Conservation (phyloP, 2,888 invertebrate species). For the Hetaerina titia region DNA sequence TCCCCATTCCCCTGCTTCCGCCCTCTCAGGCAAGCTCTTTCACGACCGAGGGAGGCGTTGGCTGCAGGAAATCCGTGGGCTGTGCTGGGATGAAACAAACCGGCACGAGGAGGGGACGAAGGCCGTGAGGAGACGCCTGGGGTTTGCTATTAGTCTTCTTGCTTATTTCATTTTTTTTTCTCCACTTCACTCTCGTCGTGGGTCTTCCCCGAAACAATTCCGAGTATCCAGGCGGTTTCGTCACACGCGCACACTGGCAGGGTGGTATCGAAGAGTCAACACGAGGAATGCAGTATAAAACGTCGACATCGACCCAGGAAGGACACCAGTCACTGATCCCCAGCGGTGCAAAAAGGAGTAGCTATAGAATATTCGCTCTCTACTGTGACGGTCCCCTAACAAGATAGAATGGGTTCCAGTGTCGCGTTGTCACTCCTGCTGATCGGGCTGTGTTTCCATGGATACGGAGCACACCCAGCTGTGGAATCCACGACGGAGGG, state of each 20-base stretch:
- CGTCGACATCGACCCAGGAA: not conserved
- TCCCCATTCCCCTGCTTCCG: not conserved
- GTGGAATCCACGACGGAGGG: not conserved
- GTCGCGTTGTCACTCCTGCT: not conserved
- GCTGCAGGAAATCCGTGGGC: constrained; percentile 43
- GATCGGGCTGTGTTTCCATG: constrained; percentile 29
- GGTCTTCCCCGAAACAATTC: constrained; percentile 42
- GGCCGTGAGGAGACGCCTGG: not conserved
- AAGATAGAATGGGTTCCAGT: not conserved
- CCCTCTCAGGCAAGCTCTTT: not conserved
- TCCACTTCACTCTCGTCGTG: not conserved
- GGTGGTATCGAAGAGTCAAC: constrained; percentile 42
- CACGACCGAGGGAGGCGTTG: constrained; percentile 14
- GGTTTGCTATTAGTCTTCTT: not conserved
- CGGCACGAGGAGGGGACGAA: not conserved
- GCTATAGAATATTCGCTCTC: not conserved
- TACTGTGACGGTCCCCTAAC: not conserved
- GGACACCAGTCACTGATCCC: constrained; percentile 12
- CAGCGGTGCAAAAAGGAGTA: constrained; percentile 60
- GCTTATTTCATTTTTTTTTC: not conserved
- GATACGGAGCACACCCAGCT: not conserved
- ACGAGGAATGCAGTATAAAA: constrained; percentile 37
- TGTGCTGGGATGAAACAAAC: not conserved
- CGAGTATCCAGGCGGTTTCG: not conserved
- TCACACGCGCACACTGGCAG: not conserved